These are phyloP conservation scores for Exocentrus adspersus DNA, from an alignment of 2,888 invertebrate species.

Conservation along the genomic window DNA sequence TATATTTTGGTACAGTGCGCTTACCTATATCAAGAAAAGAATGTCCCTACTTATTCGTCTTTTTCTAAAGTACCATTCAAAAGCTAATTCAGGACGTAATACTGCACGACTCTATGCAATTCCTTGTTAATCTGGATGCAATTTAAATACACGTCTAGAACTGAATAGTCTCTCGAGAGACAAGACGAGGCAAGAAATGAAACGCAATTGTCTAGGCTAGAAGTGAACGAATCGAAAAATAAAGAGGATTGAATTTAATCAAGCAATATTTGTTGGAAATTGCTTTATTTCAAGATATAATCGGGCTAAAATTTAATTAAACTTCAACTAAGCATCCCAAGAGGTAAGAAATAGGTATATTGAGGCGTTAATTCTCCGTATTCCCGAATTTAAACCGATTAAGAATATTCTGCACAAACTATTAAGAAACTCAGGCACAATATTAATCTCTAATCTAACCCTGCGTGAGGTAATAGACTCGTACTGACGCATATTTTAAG, in stretches of 20 bases:
- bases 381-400: conserved; percentile 63
- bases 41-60: too few species aligned
- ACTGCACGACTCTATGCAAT: neutral
- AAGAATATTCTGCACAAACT: conserved; percentile 60
- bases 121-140: conserved; percentile 8
- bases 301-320: conserved; percentile 63
- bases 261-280: conserved; percentile 61
- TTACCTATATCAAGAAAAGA: too few species aligned
- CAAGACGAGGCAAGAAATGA: conserved; percentile 8
- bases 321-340: conserved; percentile 57
- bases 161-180: conserved; percentile 17
- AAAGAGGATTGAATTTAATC: conserved; percentile 60
- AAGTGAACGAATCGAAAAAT: conserved; percentile 52
- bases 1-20: too few species aligned
- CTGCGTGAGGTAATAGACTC: too few species aligned
- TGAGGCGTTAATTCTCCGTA: conserved; percentile 58
- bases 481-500: too few species aligned
- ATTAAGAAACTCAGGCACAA: conserved; percentile 42
- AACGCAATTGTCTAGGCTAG: conserved; percentile 25
- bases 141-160: conserved; percentile 15
- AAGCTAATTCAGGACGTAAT: neutral
- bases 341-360: conserved; percentile 57
- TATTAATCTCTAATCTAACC: neutral
- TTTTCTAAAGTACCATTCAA: neutral
- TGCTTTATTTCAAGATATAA: conserved; percentile 61